These are phyloP conservation scores for Prionailurus bengalensis DNA, from an alignment of 2,113 vertebrate species.

Conservation along the genomic window DNA sequence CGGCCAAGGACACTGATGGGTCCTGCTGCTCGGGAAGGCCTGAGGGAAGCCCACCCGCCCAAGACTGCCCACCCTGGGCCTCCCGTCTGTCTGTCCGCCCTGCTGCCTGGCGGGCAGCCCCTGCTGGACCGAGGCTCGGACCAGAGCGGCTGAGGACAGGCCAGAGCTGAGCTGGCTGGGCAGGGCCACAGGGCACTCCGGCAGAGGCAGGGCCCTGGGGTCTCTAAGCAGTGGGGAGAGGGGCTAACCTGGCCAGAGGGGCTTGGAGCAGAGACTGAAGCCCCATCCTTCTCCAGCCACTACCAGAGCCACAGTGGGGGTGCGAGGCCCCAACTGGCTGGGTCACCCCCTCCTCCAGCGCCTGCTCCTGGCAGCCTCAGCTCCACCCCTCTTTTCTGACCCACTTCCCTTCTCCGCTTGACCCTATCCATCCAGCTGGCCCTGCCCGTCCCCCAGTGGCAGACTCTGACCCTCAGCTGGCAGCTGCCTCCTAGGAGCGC, in stretches of 20 bases:
- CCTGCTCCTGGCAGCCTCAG: conserved; percentile 7
- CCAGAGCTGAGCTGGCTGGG: conserved; percentile 80
- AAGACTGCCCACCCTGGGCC: conserved; percentile 78
- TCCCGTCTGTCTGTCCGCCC: conserved; percentile 55
- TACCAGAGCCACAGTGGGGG: background rate
- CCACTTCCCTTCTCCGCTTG: background rate
- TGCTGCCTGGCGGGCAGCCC: conserved; percentile 74
- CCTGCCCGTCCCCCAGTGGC: background rate
- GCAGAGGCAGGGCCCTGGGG: conserved; percentile 82
- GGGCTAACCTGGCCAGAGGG: background rate
- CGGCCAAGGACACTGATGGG: conserved; percentile 80
- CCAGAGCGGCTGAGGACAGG: conserved; percentile 69
- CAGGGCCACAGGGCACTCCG: conserved; percentile 76
- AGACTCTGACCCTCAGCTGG: background rate
- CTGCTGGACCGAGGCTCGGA: conserved; percentile 77
- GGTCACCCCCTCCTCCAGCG: background rate
- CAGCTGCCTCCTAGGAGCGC: background rate
- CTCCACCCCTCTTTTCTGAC: background rate
- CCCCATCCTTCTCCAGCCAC: background rate
- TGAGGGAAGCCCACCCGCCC: conserved; percentile 74
- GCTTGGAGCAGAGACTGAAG: conserved; percentile 52
- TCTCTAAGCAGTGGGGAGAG: conserved; percentile 56
- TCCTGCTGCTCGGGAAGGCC: conserved; percentile 81
- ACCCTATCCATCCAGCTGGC: background rate
- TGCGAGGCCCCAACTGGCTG: conserved; percentile 7